A percentile compares a stretch with the other conserved stretches of the same genome.
Evolutionary conservation across 2,113 vertebrate genomes (phyloP).

Genomic region (Onychostoma macrolepis): DNA sequence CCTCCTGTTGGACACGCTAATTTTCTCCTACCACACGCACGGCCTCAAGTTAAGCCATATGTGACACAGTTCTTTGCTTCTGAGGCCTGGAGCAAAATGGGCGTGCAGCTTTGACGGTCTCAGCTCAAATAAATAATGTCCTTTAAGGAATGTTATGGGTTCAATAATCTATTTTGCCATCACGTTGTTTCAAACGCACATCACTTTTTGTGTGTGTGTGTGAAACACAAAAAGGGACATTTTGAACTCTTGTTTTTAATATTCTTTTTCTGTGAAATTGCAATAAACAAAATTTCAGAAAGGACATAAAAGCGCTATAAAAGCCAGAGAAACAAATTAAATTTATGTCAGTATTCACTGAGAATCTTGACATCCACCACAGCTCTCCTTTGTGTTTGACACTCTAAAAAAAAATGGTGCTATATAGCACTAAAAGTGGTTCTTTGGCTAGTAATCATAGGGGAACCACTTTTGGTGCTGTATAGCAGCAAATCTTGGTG

Average conservation of each 20-base stretch:
- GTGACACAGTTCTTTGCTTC: slow-evolving; percentile 34
- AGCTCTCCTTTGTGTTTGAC: background rate
- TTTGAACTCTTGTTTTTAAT: no score
- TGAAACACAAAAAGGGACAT: no score
- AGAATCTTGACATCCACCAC: background rate
- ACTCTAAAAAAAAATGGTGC: no score
- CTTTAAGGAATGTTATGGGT: background rate
- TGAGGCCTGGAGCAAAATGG: background rate
- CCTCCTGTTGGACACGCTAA: slow-evolving; percentile 19
- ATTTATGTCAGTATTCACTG: background rate
- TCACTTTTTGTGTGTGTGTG: background rate
- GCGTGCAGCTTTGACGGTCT: background rate
- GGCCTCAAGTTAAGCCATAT: slow-evolving; percentile 63
- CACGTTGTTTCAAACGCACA: background rate
- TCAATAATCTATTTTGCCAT: background rate
- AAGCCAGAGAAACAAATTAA: background rate
- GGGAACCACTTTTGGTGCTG: no score
- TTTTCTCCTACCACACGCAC: background rate
- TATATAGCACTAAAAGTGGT: no score
- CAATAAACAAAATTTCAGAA: background rate
- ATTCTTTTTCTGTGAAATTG: background rate
- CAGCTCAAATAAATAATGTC: background rate
- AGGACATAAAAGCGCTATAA: background rate
- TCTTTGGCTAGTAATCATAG: no score
- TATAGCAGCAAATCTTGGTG: no score